phyloP scores from a whole-genome alignment of 2,113 vertebrate species.

The Rhizomys pruinosus region DNA sequence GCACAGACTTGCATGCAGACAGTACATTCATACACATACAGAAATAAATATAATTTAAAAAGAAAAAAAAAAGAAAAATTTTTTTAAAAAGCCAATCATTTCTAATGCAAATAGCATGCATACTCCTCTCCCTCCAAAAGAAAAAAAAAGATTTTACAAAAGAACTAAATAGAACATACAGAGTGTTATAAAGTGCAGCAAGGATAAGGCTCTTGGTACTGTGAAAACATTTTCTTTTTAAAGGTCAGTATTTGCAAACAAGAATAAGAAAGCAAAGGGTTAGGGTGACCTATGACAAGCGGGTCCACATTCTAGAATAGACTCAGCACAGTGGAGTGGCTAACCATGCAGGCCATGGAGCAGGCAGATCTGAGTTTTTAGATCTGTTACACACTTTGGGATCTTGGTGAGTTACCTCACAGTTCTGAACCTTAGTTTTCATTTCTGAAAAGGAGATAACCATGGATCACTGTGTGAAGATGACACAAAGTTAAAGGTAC shows the following conservation, averaged over 20 bases:
- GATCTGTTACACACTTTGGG: neutral
- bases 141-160: too few relatives aligned
- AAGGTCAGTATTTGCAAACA: slow-evolving; percentile 6
- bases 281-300: neutral
- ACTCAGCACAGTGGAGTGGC: neutral
- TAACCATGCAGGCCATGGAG: neutral
- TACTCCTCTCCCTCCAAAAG: too few relatives aligned
- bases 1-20: too few relatives aligned
- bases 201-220: too few relatives aligned
- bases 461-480: neutral
- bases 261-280: slow-evolving; percentile 43
- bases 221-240: too few relatives aligned
- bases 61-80: too few relatives aligned
- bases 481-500: too few relatives aligned
- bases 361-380: neutral
- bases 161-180: too few relatives aligned
- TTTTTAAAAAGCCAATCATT: slow-evolving; percentile 44
- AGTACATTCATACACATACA: too few relatives aligned
- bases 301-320: neutral
- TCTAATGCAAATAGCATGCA: slow-evolving; percentile 33
- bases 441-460: slow-evolving; percentile 28
- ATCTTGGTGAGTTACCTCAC: neutral
- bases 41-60: too few relatives aligned
- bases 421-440: neutral
- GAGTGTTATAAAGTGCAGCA: too few relatives aligned